Evolutionary conservation across 2,113 vertebrate species (phyloP).

Genomic region (Pyxicephalus adspersus): DNA sequence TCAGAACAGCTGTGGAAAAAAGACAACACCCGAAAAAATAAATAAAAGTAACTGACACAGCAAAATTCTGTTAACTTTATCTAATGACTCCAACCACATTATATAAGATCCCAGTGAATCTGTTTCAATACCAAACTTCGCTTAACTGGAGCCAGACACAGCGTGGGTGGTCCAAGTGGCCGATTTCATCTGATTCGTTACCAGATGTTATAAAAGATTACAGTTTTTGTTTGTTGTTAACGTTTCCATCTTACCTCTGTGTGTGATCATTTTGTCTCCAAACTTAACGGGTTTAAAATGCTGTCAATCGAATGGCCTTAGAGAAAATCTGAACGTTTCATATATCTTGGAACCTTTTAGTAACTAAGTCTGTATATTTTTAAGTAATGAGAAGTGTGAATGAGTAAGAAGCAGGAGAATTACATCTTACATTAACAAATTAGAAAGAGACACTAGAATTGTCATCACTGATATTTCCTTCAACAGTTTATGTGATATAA

Average conservation of each 20-base stretch:
- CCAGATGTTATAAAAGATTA: conserved; percentile 13
- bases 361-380: too few relatives aligned
- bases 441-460: too few relatives aligned
- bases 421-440: too few relatives aligned
- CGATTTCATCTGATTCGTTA: not conserved
- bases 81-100: not conserved
- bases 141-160: not conserved
- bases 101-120: not conserved
- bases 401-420: too few relatives aligned
- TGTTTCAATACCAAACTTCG: not conserved
- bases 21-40: conserved; percentile 15
- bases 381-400: too few relatives aligned
- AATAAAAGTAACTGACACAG: conserved; percentile 20
- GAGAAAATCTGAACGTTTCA: too few relatives aligned
- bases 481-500: too few relatives aligned
- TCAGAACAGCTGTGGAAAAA: conserved; percentile 19
- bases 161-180: conserved; percentile 35
- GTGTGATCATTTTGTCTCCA: conserved; percentile 22
- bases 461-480: too few relatives aligned
- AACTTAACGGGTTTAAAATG: not conserved
- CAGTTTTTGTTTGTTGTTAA: conserved; percentile 7
- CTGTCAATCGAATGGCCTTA: not conserved
- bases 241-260: conserved; percentile 1
- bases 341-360: too few relatives aligned
- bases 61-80: conserved; percentile 9